Evolutionary conservation across 2,888 invertebrate genomes (phyloP).

Genomic region (Elysia crispata): DNA sequence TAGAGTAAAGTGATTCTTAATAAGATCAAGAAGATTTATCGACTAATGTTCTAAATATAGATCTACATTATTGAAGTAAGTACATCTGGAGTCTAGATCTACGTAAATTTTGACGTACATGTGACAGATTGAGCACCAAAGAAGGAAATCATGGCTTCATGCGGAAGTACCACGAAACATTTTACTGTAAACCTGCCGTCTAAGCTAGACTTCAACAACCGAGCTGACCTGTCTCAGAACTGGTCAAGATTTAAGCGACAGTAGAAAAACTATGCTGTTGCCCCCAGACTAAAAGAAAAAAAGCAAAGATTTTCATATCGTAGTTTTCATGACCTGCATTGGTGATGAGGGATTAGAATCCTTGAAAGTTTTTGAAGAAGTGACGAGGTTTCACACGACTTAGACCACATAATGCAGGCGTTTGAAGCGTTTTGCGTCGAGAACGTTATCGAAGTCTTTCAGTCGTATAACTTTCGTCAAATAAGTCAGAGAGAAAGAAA

Average conservation of each 20-base stretch:
- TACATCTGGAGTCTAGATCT: conserved; percentile 14
- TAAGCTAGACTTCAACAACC: too few relatives aligned
- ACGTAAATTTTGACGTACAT: conserved; percentile 16
- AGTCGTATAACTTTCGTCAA: conserved; percentile 13
- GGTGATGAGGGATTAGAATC: conserved; percentile 19
- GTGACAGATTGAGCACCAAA: too few relatives aligned
- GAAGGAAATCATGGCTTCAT: conserved; percentile 7
- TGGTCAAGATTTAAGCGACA: too few relatives aligned
- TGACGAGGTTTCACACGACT: conserved; percentile 18
- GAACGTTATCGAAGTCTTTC: conserved; percentile 12
- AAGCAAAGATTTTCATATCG: neutral
- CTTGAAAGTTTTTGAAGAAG: conserved; percentile 7
- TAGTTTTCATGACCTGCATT: neutral
- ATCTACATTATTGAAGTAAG: too few relatives aligned
- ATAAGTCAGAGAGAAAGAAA: conserved; percentile 9
- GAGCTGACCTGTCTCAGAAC: too few relatives aligned
- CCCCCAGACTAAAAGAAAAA: conserved; percentile 22
- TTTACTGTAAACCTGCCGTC: too few relatives aligned
- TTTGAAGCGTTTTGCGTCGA: conserved; percentile 16
- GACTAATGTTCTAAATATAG: neutral
- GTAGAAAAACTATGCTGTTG: too few relatives aligned
- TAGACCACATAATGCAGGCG: conserved; percentile 22
- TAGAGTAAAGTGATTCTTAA: conserved; percentile 7
- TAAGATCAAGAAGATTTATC: conserved; percentile 4
- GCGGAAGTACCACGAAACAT: conserved; percentile 15